These are phyloP conservation scores for Norana najaformis DNA, from an alignment of 2,888 invertebrate genomes.

Conservation along the genomic window DNA sequence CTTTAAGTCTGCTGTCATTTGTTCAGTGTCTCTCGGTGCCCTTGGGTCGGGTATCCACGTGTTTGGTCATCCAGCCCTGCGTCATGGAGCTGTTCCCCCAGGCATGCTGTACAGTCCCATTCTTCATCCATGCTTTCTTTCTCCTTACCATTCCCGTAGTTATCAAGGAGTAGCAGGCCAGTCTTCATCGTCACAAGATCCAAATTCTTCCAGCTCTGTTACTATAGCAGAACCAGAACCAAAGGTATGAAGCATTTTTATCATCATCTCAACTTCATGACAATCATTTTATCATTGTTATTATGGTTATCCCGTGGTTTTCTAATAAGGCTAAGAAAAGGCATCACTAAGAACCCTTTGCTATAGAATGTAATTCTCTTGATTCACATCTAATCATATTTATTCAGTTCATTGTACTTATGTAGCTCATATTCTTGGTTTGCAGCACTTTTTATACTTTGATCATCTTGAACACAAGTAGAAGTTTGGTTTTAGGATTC, in stretches of 20 bases:
- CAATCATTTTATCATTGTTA: neutral
- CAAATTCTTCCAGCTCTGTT: neutral
- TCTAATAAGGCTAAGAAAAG: neutral
- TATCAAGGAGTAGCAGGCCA: neutral
- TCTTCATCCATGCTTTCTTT: slow-evolving; percentile 47
- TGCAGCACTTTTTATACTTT: neutral
- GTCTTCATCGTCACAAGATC: neutral
- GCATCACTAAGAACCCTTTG: neutral
- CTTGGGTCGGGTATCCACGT: slow-evolving; percentile 56
- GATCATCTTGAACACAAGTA: neutral
- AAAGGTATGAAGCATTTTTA: neutral
- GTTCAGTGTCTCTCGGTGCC: slow-evolving; percentile 55
- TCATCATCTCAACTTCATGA: neutral
- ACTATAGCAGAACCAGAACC: neutral
- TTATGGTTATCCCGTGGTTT: neutral
- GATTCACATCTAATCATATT: neutral
- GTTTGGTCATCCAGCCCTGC: slow-evolving; percentile 45
- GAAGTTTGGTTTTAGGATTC: neutral
- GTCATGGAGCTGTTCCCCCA: slow-evolving; percentile 46
- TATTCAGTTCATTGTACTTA: neutral
- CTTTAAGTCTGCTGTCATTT: neutral
- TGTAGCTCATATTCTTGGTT: neutral
- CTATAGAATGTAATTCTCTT: neutral
- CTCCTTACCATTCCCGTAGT: neutral
- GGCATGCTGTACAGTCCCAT: slow-evolving; percentile 55